phyloP scores from a whole-genome alignment of 1,140 invertebrate genomes.

The Lepidurus apus region DNA sequence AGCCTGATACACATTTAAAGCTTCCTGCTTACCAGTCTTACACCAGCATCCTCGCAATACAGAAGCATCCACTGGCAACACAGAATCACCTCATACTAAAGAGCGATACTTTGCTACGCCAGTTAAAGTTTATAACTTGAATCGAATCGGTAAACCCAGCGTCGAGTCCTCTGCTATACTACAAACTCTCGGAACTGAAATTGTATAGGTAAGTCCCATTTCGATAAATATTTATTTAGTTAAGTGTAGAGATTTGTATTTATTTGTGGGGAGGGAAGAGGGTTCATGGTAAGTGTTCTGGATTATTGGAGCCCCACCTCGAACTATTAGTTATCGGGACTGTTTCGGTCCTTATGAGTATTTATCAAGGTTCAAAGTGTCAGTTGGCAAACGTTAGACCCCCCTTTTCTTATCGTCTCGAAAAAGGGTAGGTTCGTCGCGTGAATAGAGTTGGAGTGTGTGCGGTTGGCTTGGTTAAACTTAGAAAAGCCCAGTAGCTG shows the following conservation, averaged over 20 bases:
- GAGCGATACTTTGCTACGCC: background rate
- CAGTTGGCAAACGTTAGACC: too few species aligned
- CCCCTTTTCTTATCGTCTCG: background rate
- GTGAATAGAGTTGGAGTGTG: constrained; percentile 13
- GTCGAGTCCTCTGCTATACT: background rate
- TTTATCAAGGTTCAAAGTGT: too few species aligned
- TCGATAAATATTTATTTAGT: background rate
- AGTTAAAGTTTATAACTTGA: background rate
- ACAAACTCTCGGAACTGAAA: too few species aligned
- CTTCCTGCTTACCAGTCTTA: constrained; percentile 17
- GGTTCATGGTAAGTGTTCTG: too few species aligned
- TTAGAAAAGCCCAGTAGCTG: background rate
- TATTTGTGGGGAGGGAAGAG: too few species aligned
- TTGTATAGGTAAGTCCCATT: too few species aligned
- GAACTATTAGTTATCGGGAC: too few species aligned
- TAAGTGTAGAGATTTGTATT: background rate
- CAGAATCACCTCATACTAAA: background rate
- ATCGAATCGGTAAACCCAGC: background rate
- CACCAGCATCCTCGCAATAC: background rate
- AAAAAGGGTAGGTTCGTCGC: background rate
- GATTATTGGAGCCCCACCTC: too few species aligned
- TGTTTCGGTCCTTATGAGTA: too few species aligned
- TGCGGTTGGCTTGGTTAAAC: background rate
- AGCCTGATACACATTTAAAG: constrained; percentile 14
- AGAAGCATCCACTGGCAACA: background rate